These are phyloP conservation scores for Lordiphosa stackelbergi DNA, from an alignment of 1,140 invertebrate genomes.

Conservation along the genomic window DNA sequence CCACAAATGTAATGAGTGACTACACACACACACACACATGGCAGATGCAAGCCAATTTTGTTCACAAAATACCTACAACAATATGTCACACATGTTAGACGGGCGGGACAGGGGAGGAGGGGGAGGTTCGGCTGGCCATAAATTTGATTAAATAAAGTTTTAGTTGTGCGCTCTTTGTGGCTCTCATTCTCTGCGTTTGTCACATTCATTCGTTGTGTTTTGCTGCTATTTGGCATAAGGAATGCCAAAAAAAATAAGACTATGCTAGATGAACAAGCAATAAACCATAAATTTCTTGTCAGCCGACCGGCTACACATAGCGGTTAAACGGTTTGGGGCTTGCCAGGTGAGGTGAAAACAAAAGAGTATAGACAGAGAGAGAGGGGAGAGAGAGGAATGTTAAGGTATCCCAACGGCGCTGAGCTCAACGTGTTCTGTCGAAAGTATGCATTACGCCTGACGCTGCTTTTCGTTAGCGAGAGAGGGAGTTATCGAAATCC, in stretches of 20 bases:
- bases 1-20: slow-evolving; percentile 2
- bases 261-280: slow-evolving; percentile 71
- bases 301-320: slow-evolving; percentile 20
- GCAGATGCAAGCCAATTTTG: slow-evolving; percentile 7
- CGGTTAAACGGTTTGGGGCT: slow-evolving; percentile 56
- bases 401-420: too few species aligned
- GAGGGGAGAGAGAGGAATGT: too few species aligned
- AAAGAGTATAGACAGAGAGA: too few species aligned
- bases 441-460: too few species aligned
- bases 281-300: slow-evolving; percentile 75
- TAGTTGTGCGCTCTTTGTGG: slow-evolving; percentile 40
- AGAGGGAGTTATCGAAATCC: too few species aligned
- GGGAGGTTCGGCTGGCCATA: slow-evolving; percentile 30
- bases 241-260: slow-evolving; percentile 62
- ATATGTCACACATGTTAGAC: slow-evolving; percentile 50
- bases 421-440: too few species aligned
- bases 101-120: background rate
- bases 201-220: slow-evolving; percentile 32
- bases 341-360: slow-evolving; percentile 17
- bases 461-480: too few species aligned
- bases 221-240: slow-evolving; percentile 48
- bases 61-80: slow-evolving; percentile 53
- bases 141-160: slow-evolving; percentile 76
- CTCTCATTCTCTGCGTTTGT: slow-evolving; percentile 7
- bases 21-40: background rate